phyloP scores from a whole-genome alignment of 2,888 invertebrate species.

The Lasioglossum zephyrum region DNA sequence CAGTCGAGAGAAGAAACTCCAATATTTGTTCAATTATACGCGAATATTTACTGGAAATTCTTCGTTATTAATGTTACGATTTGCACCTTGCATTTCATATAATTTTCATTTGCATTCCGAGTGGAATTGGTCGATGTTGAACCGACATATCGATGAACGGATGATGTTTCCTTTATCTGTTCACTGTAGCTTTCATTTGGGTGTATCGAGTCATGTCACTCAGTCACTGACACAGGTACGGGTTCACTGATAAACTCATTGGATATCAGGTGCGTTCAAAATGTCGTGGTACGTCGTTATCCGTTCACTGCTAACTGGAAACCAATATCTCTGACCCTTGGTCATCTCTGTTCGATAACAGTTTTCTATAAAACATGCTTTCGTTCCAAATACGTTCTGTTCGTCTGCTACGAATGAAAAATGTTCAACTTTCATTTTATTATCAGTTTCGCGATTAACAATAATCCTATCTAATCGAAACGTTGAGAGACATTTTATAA shows the following conservation, averaged over 20 bases:
- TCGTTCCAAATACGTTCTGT: neutral
- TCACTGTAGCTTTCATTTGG: neutral
- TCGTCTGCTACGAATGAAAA: neutral
- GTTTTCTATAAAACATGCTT: neutral
- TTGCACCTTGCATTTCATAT: neutral
- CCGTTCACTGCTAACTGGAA: conserved; percentile 4
- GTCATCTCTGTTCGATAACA: neutral
- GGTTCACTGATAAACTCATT: conserved; percentile 22
- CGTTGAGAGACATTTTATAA: no score
- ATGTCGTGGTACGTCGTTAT: neutral
- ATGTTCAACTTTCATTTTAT: neutral
- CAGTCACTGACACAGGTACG: neutral
- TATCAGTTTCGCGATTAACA: no score
- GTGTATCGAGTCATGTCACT: neutral
- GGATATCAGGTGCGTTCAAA: conserved; percentile 13
- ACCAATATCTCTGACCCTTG: neutral
- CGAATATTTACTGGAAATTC: neutral
- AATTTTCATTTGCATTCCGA: neutral
- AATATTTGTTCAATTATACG: neutral
- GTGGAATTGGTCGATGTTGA: neutral
- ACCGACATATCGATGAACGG: neutral
- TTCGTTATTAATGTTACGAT: neutral
- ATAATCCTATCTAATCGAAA: no score
- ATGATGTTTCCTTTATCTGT: neutral
- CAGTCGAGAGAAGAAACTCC: neutral